Evolutionary conservation across 2,113 vertebrate genomes (phyloP).

Genomic region (Pantherophis guttatus): DNA sequence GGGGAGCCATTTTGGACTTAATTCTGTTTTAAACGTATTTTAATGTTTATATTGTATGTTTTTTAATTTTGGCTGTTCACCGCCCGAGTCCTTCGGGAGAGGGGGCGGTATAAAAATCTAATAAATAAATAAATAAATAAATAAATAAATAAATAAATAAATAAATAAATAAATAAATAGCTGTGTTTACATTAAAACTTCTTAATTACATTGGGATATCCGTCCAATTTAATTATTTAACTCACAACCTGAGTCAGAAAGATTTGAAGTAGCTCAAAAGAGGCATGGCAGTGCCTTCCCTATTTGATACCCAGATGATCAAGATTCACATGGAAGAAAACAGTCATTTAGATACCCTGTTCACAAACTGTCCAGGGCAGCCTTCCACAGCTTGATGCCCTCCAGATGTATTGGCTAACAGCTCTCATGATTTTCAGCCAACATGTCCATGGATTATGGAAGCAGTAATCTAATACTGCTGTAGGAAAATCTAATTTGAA

Average conservation of each 20-base stretch:
- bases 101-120: too few relatives aligned
- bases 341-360: not conserved
- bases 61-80: too few relatives aligned
- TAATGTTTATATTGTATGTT: too few relatives aligned
- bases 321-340: not conserved
- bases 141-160: too few relatives aligned
- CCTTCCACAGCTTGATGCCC: not conserved
- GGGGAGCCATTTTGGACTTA: too few relatives aligned
- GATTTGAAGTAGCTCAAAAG: not conserved
- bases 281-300: not conserved
- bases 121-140: too few relatives aligned
- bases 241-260: not conserved
- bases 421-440: not conserved
- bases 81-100: too few relatives aligned
- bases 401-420: not conserved
- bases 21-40: too few relatives aligned
- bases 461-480: not conserved
- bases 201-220: not conserved
- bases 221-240: not conserved
- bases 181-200: not conserved
- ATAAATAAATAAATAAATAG: too few relatives aligned
- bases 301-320: not conserved
- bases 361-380: not conserved
- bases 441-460: not conserved
- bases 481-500: not conserved